Evolutionary conservation across 2,888 invertebrate species (phyloP).

Genomic region (Ceratothoa steindachneri): DNA sequence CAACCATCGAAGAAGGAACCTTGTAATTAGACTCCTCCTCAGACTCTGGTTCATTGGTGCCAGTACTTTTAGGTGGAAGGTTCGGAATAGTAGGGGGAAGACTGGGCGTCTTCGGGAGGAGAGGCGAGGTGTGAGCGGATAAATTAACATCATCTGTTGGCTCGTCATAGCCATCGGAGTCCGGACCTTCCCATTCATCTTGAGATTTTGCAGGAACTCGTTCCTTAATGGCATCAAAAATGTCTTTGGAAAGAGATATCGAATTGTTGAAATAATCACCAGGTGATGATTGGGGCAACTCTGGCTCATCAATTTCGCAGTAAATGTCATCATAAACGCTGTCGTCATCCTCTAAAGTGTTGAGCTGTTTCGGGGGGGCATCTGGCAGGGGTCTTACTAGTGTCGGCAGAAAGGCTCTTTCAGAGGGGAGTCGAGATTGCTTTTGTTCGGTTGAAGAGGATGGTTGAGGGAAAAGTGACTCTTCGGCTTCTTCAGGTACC

Average conservation of each 20-base stretch:
- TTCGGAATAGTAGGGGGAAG: conserved; percentile 12
- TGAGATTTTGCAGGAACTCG: background rate
- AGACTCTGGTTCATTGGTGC: background rate
- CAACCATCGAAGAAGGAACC: conserved; percentile 12
- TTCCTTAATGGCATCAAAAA: background rate
- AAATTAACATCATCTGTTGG: background rate
- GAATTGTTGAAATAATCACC: background rate
- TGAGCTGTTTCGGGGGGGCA: background rate
- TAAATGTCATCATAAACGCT: conserved; percentile 16
- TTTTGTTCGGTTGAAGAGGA: background rate
- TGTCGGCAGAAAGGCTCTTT: background rate
- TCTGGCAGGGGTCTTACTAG: conserved; percentile 10
- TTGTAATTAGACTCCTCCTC: conserved; percentile 35
- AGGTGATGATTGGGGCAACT: background rate
- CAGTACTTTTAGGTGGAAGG: conserved; percentile 31
- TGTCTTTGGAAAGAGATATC: conserved; percentile 4
- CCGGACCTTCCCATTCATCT: background rate
- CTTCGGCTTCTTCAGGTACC: background rate
- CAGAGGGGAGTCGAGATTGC: background rate
- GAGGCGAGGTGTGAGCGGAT: background rate
- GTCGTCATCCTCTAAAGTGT: background rate
- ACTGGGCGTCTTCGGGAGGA: background rate
- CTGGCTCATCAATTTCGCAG: conserved; percentile 24
- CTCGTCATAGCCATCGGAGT: background rate
- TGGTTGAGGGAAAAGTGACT: background rate